phyloP scores from a whole-genome alignment of 2,888 invertebrate species.

The Mongoloraphidia duomilia region DNA sequence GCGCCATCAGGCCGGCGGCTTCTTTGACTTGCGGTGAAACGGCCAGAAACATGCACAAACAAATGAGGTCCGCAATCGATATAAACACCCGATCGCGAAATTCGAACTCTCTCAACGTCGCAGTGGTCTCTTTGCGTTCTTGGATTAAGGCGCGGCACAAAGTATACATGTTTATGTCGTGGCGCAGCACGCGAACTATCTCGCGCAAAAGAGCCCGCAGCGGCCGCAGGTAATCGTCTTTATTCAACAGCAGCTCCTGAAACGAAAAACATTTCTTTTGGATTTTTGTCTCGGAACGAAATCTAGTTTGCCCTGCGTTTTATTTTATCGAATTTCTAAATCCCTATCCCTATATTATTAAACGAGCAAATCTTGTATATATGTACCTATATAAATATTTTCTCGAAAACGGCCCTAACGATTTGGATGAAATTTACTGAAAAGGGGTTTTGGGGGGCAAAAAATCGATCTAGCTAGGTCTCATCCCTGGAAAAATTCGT shows the following conservation, averaged over 20 bases:
- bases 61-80: conserved; percentile 70
- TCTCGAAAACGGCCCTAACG: too few species aligned
- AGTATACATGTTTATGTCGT: conserved; percentile 65
- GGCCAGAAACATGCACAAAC: conserved; percentile 72
- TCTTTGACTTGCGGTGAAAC: conserved; percentile 58
- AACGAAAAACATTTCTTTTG: conserved; percentile 16
- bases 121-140: conserved; percentile 44
- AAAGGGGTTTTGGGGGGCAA: too few species aligned
- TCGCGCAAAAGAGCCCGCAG: conserved; percentile 76
- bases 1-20: conserved; percentile 37
- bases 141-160: conserved; percentile 67
- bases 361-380: too few species aligned
- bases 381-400: too few species aligned
- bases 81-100: conserved; percentile 73
- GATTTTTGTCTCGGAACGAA: too few species aligned
- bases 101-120: conserved; percentile 45
- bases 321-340: too few species aligned
- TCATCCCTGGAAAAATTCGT: too few species aligned
- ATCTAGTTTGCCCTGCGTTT: too few species aligned
- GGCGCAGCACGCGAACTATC: conserved; percentile 68
- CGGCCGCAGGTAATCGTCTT: conserved; percentile 83
- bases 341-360: too few species aligned
- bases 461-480: too few species aligned
- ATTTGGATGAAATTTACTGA: too few species aligned
- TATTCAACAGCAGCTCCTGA: conserved; percentile 69